These are phyloP conservation scores for Diabrotica undecimpunctata DNA, from an alignment of 1,140 invertebrate genomes.

Conservation along the genomic window DNA sequence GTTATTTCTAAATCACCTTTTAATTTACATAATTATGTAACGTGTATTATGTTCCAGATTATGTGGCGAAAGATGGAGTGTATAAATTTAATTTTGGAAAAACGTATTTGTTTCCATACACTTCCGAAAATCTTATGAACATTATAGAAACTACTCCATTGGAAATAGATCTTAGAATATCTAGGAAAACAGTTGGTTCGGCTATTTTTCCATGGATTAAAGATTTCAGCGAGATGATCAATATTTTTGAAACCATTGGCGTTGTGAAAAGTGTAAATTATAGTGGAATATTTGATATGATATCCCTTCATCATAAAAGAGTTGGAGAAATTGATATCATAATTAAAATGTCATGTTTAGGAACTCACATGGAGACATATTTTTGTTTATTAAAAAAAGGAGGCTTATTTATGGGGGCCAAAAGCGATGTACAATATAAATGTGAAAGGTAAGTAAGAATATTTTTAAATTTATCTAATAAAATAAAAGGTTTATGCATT, in stretches of 20 bases:
- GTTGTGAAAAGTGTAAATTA: slow-evolving; percentile 29
- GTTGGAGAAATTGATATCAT: slow-evolving; percentile 32
- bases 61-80: not conserved
- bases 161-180: slow-evolving; percentile 28
- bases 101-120: slow-evolving; percentile 35
- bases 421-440: slow-evolving; percentile 34
- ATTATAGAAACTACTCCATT: slow-evolving; percentile 28
- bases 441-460: slow-evolving; percentile 35
- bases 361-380: slow-evolving; percentile 35
- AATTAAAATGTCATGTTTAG: slow-evolving; percentile 38
- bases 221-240: slow-evolving; percentile 38
- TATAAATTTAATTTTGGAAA: slow-evolving; percentile 22
- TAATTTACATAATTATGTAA: too few species aligned
- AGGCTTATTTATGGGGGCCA: slow-evolving; percentile 32
- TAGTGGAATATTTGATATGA: slow-evolving; percentile 17
- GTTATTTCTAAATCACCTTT: too few species aligned
- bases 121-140: slow-evolving; percentile 24
- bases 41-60: too few species aligned
- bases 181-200: slow-evolving; percentile 20
- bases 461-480: too few species aligned
- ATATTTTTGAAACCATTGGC: slow-evolving; percentile 27
- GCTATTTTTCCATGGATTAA: slow-evolving; percentile 31
- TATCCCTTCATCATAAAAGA: slow-evolving; percentile 18
- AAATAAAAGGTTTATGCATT: too few species aligned
- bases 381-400: slow-evolving; percentile 25